These are phyloP conservation scores for Holotrichia oblita DNA, from an alignment of 1,140 invertebrate species.

Conservation along the genomic window DNA sequence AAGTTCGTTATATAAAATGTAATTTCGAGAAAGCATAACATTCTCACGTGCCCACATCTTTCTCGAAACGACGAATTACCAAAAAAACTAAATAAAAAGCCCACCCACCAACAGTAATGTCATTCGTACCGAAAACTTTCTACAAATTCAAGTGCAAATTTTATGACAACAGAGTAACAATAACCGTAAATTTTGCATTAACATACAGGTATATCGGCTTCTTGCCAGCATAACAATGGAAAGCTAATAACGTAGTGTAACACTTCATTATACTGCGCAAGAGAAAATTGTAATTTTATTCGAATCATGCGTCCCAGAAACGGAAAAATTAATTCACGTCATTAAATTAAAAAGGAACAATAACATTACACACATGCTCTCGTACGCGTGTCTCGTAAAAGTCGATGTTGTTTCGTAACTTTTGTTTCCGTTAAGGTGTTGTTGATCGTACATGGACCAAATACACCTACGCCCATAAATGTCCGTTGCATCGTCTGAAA, in stretches of 20 bases:
- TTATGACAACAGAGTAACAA: not conserved
- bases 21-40: too few relatives aligned
- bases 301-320: not conserved
- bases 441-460: not conserved
- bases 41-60: not conserved
- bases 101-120: not conserved
- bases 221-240: not conserved
- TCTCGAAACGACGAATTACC: not conserved
- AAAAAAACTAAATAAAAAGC: not conserved
- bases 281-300: not conserved
- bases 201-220: slow-evolving; percentile 2
- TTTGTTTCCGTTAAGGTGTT: slow-evolving; percentile 36
- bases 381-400: not conserved
- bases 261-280: not conserved
- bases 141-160: slow-evolving; percentile 12
- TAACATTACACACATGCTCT: not conserved
- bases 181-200: slow-evolving; percentile 22
- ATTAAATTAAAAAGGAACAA: slow-evolving; percentile 20
- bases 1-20: not conserved
- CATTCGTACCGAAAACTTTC: not conserved
- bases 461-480: slow-evolving; percentile 14
- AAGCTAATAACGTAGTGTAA: not conserved
- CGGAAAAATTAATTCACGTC: slow-evolving; percentile 29
- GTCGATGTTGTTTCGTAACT: slow-evolving; percentile 15
- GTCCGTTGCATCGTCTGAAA: slow-evolving; percentile 22